Evolutionary conservation across 2,113 vertebrate genomes (phyloP).

Genomic region (Catharus minimus): DNA sequence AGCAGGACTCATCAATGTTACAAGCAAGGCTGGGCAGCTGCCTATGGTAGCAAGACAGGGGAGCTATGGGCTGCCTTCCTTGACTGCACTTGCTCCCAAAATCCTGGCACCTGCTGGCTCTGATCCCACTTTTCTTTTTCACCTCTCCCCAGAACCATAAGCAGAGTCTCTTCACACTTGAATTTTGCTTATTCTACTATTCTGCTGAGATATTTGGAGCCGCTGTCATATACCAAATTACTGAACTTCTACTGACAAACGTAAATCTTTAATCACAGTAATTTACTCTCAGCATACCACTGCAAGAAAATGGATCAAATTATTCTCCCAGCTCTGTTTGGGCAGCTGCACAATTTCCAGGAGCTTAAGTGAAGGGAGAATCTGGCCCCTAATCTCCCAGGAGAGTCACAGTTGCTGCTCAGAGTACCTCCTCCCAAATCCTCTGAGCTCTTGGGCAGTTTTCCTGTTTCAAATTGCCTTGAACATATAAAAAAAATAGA

Average conservation of each 20-base stretch:
- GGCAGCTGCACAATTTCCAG: neutral
- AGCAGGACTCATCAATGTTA: neutral
- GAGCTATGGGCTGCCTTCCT: neutral
- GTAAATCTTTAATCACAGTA: neutral
- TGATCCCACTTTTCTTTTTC: neutral
- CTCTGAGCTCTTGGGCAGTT: neutral
- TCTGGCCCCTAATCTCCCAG: neutral
- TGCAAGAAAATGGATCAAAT: neutral
- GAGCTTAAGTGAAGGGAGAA: neutral
- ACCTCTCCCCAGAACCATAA: neutral
- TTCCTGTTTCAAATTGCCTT: conserved; percentile 1
- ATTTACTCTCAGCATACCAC: neutral
- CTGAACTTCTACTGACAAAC: neutral
- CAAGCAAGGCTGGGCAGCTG: rapidly evolving
- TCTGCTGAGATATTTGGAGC: neutral
- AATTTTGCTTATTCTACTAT: neutral
- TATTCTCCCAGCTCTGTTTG: neutral
- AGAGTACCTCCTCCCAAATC: neutral
- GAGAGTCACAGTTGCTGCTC: neutral
- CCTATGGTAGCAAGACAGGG: neutral
- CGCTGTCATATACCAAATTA: rapidly evolving
- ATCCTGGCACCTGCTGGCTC: neutral
- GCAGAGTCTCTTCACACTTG: neutral
- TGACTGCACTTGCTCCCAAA: neutral
- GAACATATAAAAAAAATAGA: neutral